Percentiles rank a stretch among this genome's conserved stretches.
Conservation (phyloP, 1,140 invertebrate species). For the Solen grandis region DNA sequence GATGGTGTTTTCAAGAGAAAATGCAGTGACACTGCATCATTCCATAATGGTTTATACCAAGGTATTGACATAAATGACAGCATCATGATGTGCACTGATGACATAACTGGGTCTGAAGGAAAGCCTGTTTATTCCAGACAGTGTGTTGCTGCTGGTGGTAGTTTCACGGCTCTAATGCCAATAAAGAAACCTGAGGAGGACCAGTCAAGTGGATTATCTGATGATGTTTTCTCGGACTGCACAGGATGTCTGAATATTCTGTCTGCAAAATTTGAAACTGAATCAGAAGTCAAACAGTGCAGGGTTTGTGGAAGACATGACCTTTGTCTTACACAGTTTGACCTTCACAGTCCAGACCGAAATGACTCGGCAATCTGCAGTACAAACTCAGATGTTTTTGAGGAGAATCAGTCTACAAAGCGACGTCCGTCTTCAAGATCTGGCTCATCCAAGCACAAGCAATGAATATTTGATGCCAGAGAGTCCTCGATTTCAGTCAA, state of each 20-base stretch:
- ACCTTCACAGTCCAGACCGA: conserved; percentile 28
- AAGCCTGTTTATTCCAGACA: neutral
- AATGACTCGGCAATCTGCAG: conserved; percentile 46
- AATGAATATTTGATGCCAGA: conserved; percentile 39
- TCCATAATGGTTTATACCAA: conserved; percentile 26
- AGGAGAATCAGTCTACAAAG: no score
- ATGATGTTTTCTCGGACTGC: conserved; percentile 47
- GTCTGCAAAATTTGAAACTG: neutral
- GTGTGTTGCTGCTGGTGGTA: neutral
- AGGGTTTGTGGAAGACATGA: conserved; percentile 8
- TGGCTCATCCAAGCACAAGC: no score
- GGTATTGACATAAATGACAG: neutral
- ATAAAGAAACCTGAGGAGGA: neutral
- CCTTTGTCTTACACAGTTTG: conserved; percentile 4
- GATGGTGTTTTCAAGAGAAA: neutral
- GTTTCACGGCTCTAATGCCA: neutral
- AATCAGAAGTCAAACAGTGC: neutral
- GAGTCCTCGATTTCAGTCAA: no score
- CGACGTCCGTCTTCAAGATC: no score
- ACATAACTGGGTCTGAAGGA: neutral
- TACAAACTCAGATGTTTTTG: conserved; percentile 46
- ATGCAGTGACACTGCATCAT: neutral
- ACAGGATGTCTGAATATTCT: conserved; percentile 1
- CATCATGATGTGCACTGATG: neutral
- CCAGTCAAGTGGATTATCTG: conserved; percentile 18